These are phyloP conservation scores for Platichthys flesus DNA, from an alignment of 2,113 vertebrate species.

Conservation along the genomic window DNA sequence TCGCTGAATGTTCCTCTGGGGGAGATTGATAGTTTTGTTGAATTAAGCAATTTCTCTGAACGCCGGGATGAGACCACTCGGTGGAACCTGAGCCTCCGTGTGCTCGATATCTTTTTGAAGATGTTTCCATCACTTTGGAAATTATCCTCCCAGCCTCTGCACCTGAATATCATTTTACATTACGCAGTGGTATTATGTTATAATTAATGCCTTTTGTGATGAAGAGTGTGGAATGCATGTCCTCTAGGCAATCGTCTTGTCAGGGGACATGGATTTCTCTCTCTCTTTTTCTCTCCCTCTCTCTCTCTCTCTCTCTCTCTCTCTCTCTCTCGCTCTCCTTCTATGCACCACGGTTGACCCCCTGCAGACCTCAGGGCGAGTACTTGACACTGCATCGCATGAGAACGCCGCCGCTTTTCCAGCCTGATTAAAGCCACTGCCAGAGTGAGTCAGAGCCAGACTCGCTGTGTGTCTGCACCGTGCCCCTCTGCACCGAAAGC, in stretches of 20 bases:
- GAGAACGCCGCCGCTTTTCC: conserved; percentile 63
- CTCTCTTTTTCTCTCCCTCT: not conserved
- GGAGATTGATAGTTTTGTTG: not conserved
- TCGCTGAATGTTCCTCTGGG: too few relatives aligned
- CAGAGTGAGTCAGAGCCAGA: conserved; percentile 71
- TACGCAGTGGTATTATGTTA: conserved; percentile 22
- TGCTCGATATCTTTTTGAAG: not conserved
- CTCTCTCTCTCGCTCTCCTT: conserved; percentile 12
- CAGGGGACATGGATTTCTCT: conserved; percentile 39
- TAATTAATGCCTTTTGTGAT: conserved; percentile 46
- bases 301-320: not conserved
- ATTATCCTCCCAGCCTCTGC: not conserved
- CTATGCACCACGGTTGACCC: conserved; percentile 57
- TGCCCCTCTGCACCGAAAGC: conserved; percentile 43
- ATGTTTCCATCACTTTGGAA: conserved; percentile 13
- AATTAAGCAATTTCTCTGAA: not conserved
- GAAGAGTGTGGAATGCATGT: conserved; percentile 45
- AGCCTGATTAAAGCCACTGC: conserved; percentile 72
- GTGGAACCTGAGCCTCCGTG: not conserved
- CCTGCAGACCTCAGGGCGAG: conserved; percentile 62
- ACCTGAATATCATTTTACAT: conserved; percentile 39
- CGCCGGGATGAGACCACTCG: not conserved
- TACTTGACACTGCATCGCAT: conserved; percentile 69
- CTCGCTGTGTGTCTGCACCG: conserved; percentile 55
- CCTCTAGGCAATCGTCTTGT: conserved; percentile 46